Evolutionary conservation across 2,797 vertebrate species (phyloP).

Genomic region (Halcyon badia): DNA sequence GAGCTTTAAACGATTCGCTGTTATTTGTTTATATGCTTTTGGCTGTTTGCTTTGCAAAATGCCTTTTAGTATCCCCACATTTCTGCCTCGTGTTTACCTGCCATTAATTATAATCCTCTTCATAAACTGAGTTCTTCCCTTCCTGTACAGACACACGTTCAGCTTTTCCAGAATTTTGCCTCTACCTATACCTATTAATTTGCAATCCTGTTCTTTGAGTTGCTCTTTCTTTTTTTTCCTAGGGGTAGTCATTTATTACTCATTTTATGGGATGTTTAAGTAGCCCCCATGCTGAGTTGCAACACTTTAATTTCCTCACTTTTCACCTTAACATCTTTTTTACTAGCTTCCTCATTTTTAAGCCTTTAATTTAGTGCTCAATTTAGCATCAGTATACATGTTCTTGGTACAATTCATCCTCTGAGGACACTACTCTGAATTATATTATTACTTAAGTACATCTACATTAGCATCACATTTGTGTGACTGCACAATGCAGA

Average conservation of each 20-base stretch:
- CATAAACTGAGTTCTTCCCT: slow-evolving; percentile 4
- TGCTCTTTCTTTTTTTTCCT: background rate
- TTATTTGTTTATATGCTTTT: slow-evolving; percentile 37
- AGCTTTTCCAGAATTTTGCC: slow-evolving; percentile 45
- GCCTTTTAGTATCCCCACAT: background rate
- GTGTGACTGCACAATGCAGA: background rate
- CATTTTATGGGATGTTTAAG: slow-evolving; percentile 71
- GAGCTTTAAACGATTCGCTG: slow-evolving; percentile 31
- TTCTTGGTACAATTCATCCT: slow-evolving; percentile 42
- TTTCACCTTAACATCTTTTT: slow-evolving; percentile 76
- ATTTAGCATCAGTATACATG: slow-evolving; percentile 50
- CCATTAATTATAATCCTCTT: slow-evolving; percentile 40
- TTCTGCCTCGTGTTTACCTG: slow-evolving; percentile 54
- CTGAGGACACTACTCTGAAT: slow-evolving; percentile 47
- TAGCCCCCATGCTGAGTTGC: slow-evolving; percentile 66
- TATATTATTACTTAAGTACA: slow-evolving; percentile 53
- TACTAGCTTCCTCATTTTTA: slow-evolving; percentile 73
- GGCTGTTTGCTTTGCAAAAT: slow-evolving; percentile 66
- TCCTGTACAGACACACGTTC: background rate
- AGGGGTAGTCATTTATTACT: slow-evolving; percentile 68
- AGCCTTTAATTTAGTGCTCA: slow-evolving; percentile 72
- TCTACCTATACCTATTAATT: slow-evolving; percentile 56
- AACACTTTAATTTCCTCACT: slow-evolving; percentile 75
- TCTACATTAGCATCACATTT: slow-evolving; percentile 33
- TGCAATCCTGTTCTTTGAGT: slow-evolving; percentile 1